A percentile compares a stretch with the other conserved stretches of the same genome.
Evolutionary conservation across 1,140 invertebrate genomes (phyloP).

Genomic region (Dinoponera quadriceps): DNA sequence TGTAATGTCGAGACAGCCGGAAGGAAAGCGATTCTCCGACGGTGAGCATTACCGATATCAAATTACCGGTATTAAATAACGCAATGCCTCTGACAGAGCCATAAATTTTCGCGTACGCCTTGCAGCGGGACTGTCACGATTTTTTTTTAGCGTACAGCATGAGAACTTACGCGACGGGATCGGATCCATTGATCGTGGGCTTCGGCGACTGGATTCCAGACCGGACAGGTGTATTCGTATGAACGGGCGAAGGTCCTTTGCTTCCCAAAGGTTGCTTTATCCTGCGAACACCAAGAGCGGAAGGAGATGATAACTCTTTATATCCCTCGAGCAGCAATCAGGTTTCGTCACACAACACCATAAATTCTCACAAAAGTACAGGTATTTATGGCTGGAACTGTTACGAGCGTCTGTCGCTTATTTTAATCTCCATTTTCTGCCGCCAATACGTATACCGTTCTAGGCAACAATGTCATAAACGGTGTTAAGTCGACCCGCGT

Average conservation of each 20-base stretch:
- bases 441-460: slow-evolving; percentile 5
- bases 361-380: slow-evolving; percentile 26
- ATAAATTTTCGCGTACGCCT: slow-evolving; percentile 39
- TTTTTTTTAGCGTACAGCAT: background rate
- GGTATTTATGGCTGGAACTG: background rate
- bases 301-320: slow-evolving; percentile 34
- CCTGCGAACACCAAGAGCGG: slow-evolving; percentile 76
- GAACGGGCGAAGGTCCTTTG: slow-evolving; percentile 83
- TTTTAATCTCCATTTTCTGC: slow-evolving; percentile 18
- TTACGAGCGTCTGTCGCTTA: slow-evolving; percentile 22
- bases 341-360: slow-evolving; percentile 6
- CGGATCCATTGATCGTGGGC: slow-evolving; percentile 82
- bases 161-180: slow-evolving; percentile 80
- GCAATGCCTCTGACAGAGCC: slow-evolving; percentile 20
- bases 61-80: slow-evolving; percentile 24
- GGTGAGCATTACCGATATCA: background rate
- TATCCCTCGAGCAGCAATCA: background rate
- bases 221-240: slow-evolving; percentile 79
- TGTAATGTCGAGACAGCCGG: background rate
- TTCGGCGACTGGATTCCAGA: slow-evolving; percentile 84
- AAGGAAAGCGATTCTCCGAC: slow-evolving; percentile 18
- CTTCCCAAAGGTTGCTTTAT: slow-evolving; percentile 81
- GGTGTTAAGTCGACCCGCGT: background rate
- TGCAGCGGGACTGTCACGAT: background rate
- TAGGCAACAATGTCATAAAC: background rate